These are phyloP conservation scores for Gibbula magus DNA, from an alignment of 2,888 invertebrate genomes.

Conservation along the genomic window DNA sequence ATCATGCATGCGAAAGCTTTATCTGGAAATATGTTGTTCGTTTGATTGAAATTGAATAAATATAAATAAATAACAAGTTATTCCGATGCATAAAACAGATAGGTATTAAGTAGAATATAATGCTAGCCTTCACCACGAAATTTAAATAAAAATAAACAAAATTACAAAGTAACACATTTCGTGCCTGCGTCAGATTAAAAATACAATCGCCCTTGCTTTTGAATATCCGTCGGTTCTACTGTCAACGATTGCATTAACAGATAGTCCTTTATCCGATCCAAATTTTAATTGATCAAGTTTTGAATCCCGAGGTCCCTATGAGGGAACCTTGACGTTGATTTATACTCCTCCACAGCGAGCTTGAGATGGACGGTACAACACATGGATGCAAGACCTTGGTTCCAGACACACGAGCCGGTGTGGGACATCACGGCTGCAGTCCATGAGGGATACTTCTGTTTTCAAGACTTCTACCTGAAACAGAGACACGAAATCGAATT, in stretches of 20 bases:
- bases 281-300: neutral
- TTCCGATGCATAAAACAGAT: no score
- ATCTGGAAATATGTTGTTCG: no score
- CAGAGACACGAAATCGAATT: neutral
- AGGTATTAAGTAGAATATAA: no score
- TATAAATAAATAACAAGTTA: no score
- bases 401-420: neutral
- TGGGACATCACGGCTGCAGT: neutral
- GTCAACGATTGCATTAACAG: neutral
- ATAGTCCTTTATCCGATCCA: neutral
- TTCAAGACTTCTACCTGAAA: neutral
- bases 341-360: neutral
- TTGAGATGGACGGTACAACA: neutral
- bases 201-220: no score
- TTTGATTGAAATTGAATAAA: no score
- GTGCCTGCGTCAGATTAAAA: no score
- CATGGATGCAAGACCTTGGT: neutral
- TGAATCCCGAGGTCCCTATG: neutral
- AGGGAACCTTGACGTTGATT: neutral
- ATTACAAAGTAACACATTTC: no score
- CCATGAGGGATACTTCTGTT: neutral
- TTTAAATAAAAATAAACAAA: no score
- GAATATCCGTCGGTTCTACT: no score
- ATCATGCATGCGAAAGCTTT: no score
- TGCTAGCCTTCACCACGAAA: no score